Conservation (phyloP, 37 sponge, comb jelly and placozoan genomes). For the Ianthella basta region DNA sequence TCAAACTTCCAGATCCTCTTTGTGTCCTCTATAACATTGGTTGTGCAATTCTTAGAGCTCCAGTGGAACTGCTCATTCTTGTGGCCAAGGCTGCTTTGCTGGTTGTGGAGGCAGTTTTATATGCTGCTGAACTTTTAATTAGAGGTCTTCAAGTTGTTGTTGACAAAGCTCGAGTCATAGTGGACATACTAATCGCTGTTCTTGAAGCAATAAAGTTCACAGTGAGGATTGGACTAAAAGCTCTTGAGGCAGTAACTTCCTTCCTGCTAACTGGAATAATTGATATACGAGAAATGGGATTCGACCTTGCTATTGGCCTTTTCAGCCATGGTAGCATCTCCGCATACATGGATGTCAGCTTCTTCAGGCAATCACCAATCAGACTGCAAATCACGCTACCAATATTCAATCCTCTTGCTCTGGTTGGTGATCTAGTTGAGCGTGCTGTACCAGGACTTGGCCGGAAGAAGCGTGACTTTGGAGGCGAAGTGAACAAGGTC, state of each 20-base stretch:
- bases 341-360: not conserved
- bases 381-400: not conserved
- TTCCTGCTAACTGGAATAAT: constrained; percentile 22
- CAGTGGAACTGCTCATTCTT: not conserved
- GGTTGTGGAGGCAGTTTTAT: not conserved
- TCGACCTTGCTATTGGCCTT: constrained; percentile 7
- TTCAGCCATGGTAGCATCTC: not conserved
- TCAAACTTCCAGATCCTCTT: constrained; percentile 27
- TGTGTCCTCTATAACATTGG: constrained; percentile 24
- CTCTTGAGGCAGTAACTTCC: not conserved
- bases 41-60: not conserved
- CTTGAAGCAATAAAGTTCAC: not conserved
- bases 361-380: not conserved
- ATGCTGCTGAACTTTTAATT: not conserved
- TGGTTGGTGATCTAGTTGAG: constrained; percentile 27
- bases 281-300: constrained; percentile 27
- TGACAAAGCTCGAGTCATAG: not conserved
- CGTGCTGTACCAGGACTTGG: not conserved
- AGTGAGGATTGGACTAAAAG: not conserved
- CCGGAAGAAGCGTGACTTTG: not conserved
- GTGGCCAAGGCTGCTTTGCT: constrained; percentile 20
- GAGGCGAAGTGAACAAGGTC: not conserved
- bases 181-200: constrained; percentile 18
- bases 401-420: constrained; percentile 15
- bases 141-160: not conserved